Base-by-base conservation (phyloP, 2,113 vertebrate genomes). In the Dolichallabes microphthalmus region DNA sequence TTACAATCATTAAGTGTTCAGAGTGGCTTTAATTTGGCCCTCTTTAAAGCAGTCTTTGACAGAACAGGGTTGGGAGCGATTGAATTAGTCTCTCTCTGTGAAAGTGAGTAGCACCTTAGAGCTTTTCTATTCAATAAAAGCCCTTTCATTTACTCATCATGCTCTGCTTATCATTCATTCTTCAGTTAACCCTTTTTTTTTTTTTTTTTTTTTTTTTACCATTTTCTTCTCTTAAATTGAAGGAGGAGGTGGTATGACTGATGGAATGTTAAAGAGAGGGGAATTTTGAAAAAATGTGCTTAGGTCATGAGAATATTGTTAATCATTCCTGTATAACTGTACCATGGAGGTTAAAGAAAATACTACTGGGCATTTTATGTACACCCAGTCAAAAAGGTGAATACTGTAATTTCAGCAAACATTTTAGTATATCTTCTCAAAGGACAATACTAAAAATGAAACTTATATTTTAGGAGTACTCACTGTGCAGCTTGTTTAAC, bases 1-100 rank as follows among this genome's bases (percentile, higher is more conserved):
- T 92, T 93, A 91, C 88, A 92, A 89, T 94, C 90, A 91, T 94
- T 92, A 89, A 86, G 88, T 91, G 87, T 92, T 92, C 88, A 57
- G 91, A 90, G 82, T 19, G 64, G 83, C 91, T 92, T 92, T 91
- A 92, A 93, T 93, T 90, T 89, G 84, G 80, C 91, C 87, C 82
- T 58, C 85, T 91, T 86, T 91, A 88, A 92, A 92, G 90, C 80
- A 86, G 86, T 81, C 84, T 90, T 90, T 88, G 87, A 90, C 88
- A 86, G 91, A 90, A 89, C 86, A 80, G 83, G n/a, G 84, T 68
- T 75, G 53, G 61, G 60, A 69, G 64, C 86, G 91, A 93, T 91
- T 93, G 77, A 93, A 94, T 94, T 93, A 92, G 84, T 82, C 87
- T 75, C 87, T 91, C 87, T 89, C 87, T 82, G 87, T 90, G 85